Percentiles rank a stretch among this genome's conserved stretches.
These are phyloP conservation scores for Agrochola lychnidis DNA, from an alignment of 2,888 invertebrate species.

Conservation along the genomic window DNA sequence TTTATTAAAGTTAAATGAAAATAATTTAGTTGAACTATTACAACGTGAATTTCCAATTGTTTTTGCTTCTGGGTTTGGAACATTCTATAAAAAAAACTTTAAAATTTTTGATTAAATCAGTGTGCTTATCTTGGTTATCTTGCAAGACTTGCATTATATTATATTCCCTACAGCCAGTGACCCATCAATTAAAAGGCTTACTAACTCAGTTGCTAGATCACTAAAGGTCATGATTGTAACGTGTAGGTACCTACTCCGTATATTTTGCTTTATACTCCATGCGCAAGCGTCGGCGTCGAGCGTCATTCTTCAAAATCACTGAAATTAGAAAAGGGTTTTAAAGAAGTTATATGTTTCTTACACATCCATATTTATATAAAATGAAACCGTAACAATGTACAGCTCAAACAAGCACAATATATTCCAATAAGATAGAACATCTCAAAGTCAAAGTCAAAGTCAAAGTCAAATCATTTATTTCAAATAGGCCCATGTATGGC, in stretches of 20 bases:
- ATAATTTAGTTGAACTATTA: no score
- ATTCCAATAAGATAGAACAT: conserved; percentile 10
- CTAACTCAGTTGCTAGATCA: background rate
- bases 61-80: no score
- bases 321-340: background rate
- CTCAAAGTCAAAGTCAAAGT: no score
- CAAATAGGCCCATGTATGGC: no score
- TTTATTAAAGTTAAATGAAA: no score
- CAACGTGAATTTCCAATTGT: no score
- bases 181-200: background rate
- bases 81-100: no score
- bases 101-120: no score
- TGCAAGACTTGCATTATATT: background rate
- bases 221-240: background rate
- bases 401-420: conserved; percentile 4
- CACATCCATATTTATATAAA: background rate
- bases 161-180: background rate
- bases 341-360: background rate
- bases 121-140: background rate
- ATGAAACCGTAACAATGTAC: background rate
- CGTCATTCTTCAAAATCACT: background rate
- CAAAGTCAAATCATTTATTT: no score
- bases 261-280: background rate
- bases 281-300: background rate
- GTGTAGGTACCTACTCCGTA: background rate